Evolutionary conservation across 2,113 vertebrate species (phyloP).

Genomic region (Myanophis thanlyinensis): DNA sequence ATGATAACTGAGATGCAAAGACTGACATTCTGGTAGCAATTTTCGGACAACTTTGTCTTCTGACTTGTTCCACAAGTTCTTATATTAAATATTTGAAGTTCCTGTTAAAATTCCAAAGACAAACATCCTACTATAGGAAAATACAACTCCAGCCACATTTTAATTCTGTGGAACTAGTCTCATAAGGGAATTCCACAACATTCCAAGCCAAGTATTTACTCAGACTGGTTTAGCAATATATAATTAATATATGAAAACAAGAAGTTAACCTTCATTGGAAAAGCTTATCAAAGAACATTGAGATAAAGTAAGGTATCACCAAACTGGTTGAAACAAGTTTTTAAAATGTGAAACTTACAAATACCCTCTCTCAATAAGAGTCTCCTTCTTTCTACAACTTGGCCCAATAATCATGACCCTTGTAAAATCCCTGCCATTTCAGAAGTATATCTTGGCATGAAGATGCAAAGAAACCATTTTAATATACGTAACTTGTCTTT

Average conservation of each 20-base stretch:
- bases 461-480: slow-evolving; percentile 25
- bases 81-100: background rate
- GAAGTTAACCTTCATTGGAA: slow-evolving; percentile 68
- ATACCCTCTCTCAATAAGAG: slow-evolving; percentile 58
- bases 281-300: slow-evolving; percentile 61
- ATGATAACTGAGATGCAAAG: slow-evolving; percentile 21
- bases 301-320: slow-evolving; percentile 69
- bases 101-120: background rate
- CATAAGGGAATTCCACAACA: slow-evolving; percentile 20
- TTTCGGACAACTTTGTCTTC: background rate
- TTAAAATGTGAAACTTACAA: slow-evolving; percentile 68
- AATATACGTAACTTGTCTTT: slow-evolving; percentile 46
- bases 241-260: background rate
- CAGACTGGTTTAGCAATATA: slow-evolving; percentile 44
- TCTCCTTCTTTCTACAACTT: slow-evolving; percentile 53
- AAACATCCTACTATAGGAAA: background rate
- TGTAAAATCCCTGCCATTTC: slow-evolving; percentile 32
- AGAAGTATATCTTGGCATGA: slow-evolving; percentile 35
- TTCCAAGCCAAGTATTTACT: slow-evolving; percentile 23
- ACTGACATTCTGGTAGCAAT: background rate
- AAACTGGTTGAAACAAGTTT: slow-evolving; percentile 50
- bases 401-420: slow-evolving; percentile 37
- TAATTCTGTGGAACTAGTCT: background rate
- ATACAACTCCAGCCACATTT: background rate
- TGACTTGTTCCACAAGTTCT: background rate